phyloP scores from a whole-genome alignment of 2,113 vertebrate species.

The Varanus salvator region DNA sequence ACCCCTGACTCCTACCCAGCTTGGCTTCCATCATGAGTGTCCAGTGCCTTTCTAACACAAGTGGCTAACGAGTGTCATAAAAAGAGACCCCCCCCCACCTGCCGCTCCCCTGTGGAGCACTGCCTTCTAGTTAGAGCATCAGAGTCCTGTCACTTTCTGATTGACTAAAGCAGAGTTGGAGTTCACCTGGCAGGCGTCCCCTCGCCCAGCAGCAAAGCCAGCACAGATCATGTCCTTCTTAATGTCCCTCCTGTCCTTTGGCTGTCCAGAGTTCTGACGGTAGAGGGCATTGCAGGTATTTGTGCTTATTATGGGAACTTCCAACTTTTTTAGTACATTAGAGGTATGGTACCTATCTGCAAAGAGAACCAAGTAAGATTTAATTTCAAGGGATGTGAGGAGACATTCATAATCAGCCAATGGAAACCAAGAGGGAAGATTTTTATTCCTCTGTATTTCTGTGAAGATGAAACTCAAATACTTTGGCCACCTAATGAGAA shows the following conservation, averaged over 20 bases:
- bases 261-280: background rate
- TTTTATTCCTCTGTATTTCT: background rate
- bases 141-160: background rate
- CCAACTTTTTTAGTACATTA: constrained; percentile 23
- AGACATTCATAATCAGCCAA: background rate
- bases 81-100: background rate
- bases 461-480: too few relatives aligned
- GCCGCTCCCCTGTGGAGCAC: too few relatives aligned
- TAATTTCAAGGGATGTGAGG: background rate
- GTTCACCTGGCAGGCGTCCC: constrained; percentile 71
- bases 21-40: background rate
- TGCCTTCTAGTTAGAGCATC: background rate
- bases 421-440: background rate
- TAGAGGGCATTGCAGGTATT: constrained; percentile 26
- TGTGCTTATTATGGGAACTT: constrained; percentile 33
- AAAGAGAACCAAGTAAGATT: background rate
- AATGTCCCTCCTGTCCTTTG: constrained; percentile 32
- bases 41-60: background rate
- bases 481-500: too few relatives aligned
- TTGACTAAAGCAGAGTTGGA: background rate
- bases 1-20: background rate
- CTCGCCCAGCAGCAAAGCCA: constrained; percentile 65
- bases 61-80: background rate
- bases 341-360: background rate
- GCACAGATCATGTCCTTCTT: constrained; percentile 70